Percentiles rank a stretch among this genome's conserved stretches.
Conservation (phyloP, 1,140 invertebrate species). For the Brachystomella parvula region DNA sequence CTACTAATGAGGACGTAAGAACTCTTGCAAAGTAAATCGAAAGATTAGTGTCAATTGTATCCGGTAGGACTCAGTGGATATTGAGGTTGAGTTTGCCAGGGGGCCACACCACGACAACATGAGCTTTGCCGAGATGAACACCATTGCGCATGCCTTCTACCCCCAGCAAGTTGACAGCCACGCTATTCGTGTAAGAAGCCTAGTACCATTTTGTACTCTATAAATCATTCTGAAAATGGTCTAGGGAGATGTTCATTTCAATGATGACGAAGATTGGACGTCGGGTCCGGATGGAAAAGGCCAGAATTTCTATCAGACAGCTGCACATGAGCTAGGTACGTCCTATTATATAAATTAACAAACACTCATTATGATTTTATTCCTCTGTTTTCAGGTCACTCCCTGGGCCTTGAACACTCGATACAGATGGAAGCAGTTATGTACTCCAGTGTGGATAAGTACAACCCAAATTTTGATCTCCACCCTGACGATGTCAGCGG, state of each 20-base stretch:
- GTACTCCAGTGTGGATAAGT: not conserved
- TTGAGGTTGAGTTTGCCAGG: not conserved
- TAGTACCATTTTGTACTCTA: not conserved
- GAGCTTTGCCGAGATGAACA: conserved; percentile 6
- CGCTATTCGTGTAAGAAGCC: not conserved
- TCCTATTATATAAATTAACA: no score
- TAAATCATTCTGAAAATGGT: not conserved
- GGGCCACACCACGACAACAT: conserved; percentile 5
- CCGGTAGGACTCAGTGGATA: not conserved
- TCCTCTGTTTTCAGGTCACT: no score
- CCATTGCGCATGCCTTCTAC: conserved; percentile 9
- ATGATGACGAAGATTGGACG: not conserved
- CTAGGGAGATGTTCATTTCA: not conserved
- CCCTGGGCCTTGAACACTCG: not conserved
- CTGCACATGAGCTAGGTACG: not conserved
- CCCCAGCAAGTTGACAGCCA: not conserved
- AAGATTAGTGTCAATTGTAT: not conserved
- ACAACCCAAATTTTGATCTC: not conserved
- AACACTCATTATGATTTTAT: no score
- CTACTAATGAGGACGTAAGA: no score
- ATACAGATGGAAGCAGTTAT: not conserved
- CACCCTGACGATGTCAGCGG: not conserved
- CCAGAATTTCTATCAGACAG: not conserved
- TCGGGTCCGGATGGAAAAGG: not conserved
- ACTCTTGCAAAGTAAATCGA: not conserved